Evolutionary conservation across 2,113 vertebrate species (phyloP), one percentile per base, ranked within the genome.

Genomic region (Condylura cristata): DNA sequence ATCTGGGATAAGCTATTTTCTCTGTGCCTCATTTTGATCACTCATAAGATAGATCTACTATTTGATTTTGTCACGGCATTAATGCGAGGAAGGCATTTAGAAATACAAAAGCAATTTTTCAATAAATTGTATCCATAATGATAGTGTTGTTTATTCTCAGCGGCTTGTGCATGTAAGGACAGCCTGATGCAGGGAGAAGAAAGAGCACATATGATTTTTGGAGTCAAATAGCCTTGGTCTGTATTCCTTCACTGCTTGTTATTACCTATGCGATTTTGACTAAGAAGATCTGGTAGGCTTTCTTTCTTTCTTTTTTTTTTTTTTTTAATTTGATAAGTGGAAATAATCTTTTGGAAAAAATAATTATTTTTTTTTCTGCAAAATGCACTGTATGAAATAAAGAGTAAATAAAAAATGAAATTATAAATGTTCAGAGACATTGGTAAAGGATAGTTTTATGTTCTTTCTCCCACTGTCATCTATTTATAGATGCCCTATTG

Each of bases 171-270:
- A 3, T 53, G 60, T 74, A 78, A 32, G 2, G 32, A 34, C 3
- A 4, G 5, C 11, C 20, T 30, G 8, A 6, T 6, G 2, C 4
- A 37, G 24, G 22, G 3, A 12, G 20, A 8, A 9, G 41, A 24
- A 8, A 9, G 41, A 39, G 10, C 0, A 9, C 4, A 3, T 2
- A 5, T 22, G 14, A 34, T 1, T 82, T 51, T 65, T 34, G n/a
- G 39, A 20, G 13, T 58, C 8, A 13, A 32, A 13, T 44, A 28
- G 14, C 28, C 1, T 20, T 51, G 2, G 2, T 20, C 28, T 6
- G 2, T 8, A 53, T 18, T 5, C 14, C 65, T 37, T 74, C 82
- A n/a, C 14, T 61, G 5, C 74, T 75, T 86, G 18, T 61, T 51
- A 58, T 51, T 63, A 83, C 16, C n/a, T 68, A 6, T 17, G 24